Evolutionary conservation across 2,888 invertebrate species (phyloP).

Genomic region (Clostera curtula): DNA sequence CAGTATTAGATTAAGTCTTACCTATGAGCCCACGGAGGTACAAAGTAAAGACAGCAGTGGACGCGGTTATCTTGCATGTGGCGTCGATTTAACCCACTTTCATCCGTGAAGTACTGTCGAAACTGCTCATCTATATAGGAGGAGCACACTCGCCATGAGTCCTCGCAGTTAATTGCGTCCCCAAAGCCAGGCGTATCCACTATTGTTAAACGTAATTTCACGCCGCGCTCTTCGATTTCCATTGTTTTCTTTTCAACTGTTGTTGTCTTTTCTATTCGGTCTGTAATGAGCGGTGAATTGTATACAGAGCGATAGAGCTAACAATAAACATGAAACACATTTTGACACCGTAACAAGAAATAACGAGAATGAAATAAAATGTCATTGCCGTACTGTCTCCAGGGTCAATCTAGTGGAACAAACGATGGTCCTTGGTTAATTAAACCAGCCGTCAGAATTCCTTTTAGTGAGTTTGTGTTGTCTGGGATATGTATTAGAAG

Average conservation of each 20-base stretch:
- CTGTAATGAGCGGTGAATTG: conserved; percentile 43
- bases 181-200: conserved; percentile 98
- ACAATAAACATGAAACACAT: neutral
- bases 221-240: conserved; percentile 96
- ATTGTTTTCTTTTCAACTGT: conserved; percentile 86
- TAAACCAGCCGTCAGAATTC: too few relatives aligned
- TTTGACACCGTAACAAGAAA: too few relatives aligned
- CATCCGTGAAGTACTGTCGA: conserved; percentile 89
- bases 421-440: too few relatives aligned
- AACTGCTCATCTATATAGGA: conserved; percentile 95
- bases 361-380: too few relatives aligned
- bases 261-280: conserved; percentile 81
- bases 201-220: conserved; percentile 90
- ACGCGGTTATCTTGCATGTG: conserved; percentile 97
- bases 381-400: too few relatives aligned
- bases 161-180: conserved; percentile 94
- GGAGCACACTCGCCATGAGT: conserved; percentile 94
- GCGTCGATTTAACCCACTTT: conserved; percentile 94
- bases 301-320: neutral
- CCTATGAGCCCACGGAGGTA: conserved; percentile 97
- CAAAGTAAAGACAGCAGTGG: conserved; percentile 96
- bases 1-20: too few relatives aligned
- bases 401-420: too few relatives aligned
- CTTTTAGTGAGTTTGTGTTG: too few relatives aligned
- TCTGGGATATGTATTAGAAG: neutral